Base-by-base conservation (phyloP, 2,113 vertebrate species). In the Picathartes gymnocephalus region DNA sequence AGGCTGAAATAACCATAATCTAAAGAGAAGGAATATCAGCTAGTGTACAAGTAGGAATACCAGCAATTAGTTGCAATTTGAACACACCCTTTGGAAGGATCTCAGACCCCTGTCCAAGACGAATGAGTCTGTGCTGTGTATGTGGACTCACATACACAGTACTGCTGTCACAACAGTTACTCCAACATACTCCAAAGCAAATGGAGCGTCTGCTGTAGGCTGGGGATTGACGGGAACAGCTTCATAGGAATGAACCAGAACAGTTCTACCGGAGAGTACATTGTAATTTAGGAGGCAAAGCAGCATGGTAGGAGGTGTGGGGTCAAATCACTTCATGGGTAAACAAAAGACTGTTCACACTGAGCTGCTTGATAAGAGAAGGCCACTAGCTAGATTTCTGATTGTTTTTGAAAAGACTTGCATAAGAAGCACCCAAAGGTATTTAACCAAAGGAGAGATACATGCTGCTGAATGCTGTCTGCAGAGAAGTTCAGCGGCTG, bases 131-230 rank as follows among this genome's bases (percentile, higher is more conserved):
- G 23, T 35, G 8, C 24, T 64, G n/a, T n/a, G n/a, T n/a, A n/a
- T 30, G 5, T 57, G 22, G 9, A 16, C 7, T 39, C 2, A 0
- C 13, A 13, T 5, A 14, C 7, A 18, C 23, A 70, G 8, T 37
- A n/a, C 2, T 91, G 30, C 25, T 42, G 12, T 9, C 30, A 31
- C 44, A 69, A 57, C 3, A 44, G 5, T 20, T 76, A 8, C 30
- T 50, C 21, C 37, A 33, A 60, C 33, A 6, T 9, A 9, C 3
- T 62, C 6, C 12, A 54, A 18, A 57, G 42, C 10, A 53, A 30
- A 35, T 8, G 21, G 24, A 50, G 4, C 10, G 27, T 9, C 11
- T 53, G 22, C 39, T 37, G 20, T 35, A 47, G 27, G 11, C 21
- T 56, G 45, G 16, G 7, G 16, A 7, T n/a, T 44, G 54, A 35